phyloP scores from a whole-genome alignment of 2,113 vertebrate genomes.

The Gorsachius goisagi region DNA sequence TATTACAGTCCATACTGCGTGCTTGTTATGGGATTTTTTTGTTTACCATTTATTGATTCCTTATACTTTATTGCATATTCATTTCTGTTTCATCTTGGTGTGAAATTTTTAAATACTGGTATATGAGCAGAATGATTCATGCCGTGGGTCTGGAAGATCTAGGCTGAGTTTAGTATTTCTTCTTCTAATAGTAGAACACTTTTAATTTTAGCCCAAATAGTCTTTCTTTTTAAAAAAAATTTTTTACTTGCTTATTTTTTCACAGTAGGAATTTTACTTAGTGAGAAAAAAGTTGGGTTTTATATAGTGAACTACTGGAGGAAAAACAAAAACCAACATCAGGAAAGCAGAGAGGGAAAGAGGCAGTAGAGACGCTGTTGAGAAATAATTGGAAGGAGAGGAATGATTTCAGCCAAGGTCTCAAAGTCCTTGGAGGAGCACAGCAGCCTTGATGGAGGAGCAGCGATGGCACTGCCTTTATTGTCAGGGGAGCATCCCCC shows the following conservation, averaged over 20 bases:
- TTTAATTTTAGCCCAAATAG: neutral
- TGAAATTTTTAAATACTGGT: neutral
- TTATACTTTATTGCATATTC: neutral
- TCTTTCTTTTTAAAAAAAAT: neutral
- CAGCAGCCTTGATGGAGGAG: neutral
- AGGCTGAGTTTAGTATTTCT: neutral
- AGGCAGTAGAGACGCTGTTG: neutral
- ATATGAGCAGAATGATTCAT: neutral
- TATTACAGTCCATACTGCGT: neutral
- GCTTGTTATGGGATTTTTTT: neutral
- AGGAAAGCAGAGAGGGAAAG: neutral
- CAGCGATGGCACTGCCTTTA: neutral
- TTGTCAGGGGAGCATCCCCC: neutral
- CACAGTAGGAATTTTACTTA: neutral
- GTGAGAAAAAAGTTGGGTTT: neutral
- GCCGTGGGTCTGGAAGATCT: neutral
- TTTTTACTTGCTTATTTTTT: neutral
- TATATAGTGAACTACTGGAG: neutral
- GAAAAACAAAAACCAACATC: neutral
- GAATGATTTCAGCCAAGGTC: neutral
- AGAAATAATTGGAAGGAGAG: neutral
- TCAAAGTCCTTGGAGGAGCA: neutral
- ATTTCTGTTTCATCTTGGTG: neutral
- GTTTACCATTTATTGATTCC: neutral
- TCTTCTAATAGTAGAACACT: neutral